Conservation (phyloP, 2,888 invertebrate species). For the Desoria tigrina region DNA sequence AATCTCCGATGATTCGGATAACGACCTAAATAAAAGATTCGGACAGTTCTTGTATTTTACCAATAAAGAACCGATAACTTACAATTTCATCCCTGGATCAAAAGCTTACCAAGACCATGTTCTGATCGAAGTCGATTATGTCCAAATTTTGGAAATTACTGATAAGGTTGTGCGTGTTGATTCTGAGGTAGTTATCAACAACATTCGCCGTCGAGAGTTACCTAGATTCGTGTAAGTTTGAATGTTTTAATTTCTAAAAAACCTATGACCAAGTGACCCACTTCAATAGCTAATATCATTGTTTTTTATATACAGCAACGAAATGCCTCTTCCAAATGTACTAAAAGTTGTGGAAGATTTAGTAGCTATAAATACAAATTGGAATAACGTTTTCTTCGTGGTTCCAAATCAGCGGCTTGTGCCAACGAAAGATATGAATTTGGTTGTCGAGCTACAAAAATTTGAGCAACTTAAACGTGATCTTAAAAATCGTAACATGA, state of each 20-base stretch:
- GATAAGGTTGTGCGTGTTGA: conserved; percentile 71
- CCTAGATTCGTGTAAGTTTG: conserved; percentile 67
- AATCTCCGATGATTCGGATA: not conserved
- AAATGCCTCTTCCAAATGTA: conserved; percentile 32
- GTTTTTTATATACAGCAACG: too few relatives aligned
- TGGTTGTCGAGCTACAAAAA: conserved; percentile 22
- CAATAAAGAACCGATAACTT: conserved; percentile 22
- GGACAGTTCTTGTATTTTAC: conserved; percentile 40
- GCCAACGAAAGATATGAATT: conserved; percentile 26
- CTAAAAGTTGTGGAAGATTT: conserved; percentile 15
- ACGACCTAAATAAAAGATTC: conserved; percentile 35
- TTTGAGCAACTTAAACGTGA: conserved; percentile 17
- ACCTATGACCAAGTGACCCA: not conserved
- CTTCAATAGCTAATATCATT: too few relatives aligned
- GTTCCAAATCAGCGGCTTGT: conserved; percentile 21
- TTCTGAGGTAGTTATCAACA: conserved; percentile 68
- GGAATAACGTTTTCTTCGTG: not conserved
- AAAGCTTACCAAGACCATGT: conserved; percentile 64
- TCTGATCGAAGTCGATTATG: conserved; percentile 66
- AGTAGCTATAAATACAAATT: not conserved
- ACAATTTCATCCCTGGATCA: conserved; percentile 68
- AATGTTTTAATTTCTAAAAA: too few relatives aligned
- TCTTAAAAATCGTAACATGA: conserved; percentile 12
- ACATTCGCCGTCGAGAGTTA: conserved; percentile 71
- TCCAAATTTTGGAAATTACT: conserved; percentile 70